Evolutionary conservation across 2,888 invertebrate species (phyloP).

Genomic region (Neoascia interrupta): DNA sequence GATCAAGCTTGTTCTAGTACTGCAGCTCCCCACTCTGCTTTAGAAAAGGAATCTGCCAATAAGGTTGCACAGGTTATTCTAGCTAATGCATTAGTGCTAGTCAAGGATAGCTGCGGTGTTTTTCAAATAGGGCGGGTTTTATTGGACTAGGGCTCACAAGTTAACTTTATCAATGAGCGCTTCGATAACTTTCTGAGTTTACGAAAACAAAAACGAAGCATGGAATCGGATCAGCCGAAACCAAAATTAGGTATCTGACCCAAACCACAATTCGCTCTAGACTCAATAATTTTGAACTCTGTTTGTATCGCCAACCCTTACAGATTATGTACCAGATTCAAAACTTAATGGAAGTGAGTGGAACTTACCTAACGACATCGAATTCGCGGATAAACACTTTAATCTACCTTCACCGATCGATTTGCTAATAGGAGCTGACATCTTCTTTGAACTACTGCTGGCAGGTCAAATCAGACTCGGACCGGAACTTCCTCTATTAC

Average conservation of each 20-base stretch:
- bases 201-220: constrained; percentile 1
- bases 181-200: constrained; percentile 8
- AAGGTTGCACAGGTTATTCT: constrained; percentile 11
- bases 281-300: constrained; percentile 3
- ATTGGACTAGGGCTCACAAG: constrained; percentile 24
- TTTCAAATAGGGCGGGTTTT: constrained; percentile 12
- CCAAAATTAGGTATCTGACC: no score
- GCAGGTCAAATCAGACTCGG: constrained; percentile 3
- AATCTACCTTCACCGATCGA: no score
- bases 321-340: constrained; percentile 10
- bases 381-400: constrained; percentile 12
- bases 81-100: constrained; percentile 19
- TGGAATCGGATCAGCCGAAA: neutral
- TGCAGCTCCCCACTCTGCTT: constrained; percentile 10
- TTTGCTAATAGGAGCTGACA: no score
- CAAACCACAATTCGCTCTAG: constrained; percentile 14
- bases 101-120: neutral
- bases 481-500: neutral
- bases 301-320: constrained; percentile 10
- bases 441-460: constrained; percentile 1
- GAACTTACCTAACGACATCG: constrained; percentile 22
- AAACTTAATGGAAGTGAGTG: neutral
- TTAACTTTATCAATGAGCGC: constrained; percentile 25
- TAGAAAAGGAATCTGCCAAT: neutral
- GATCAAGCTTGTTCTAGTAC: neutral